Base-by-base conservation (phyloP, 2,113 vertebrate species). In the Periophthalmodon schlosseri region DNA sequence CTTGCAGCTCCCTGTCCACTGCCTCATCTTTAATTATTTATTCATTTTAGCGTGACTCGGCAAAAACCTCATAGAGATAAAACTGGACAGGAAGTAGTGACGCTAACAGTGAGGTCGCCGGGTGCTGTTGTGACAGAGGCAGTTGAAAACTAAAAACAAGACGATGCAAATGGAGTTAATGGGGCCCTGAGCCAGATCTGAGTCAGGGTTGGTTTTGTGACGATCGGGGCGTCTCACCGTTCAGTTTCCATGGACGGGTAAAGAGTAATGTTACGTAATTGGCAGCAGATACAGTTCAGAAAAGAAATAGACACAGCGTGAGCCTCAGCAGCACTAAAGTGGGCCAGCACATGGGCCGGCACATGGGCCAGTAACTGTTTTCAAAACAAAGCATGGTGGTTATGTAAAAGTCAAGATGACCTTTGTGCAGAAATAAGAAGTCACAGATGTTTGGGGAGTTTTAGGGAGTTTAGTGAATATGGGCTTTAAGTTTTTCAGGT, bases 341-440 rank as follows among this genome's bases (percentile, higher is more conserved):
- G 28, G 28, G 28, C 28, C 28, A 28, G 28, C 28, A 18, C 16
- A 58, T 82, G 73, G 84, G 82, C 84, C 75, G 85, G 44, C 73
- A 83, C 84, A 74, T 18, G 72, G 71, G 72, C 61, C 10, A 15
- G 63, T 34, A 24, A 54, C 77, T 86, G 84, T 88, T 89, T 87
- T 86, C 70, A 85, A 82, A 92, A 91, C 85, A 90, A 83, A 84
- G 82, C 73, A 2, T 88, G 86, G 76, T 67, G 66, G 75, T 88
- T 88, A 75, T 73, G 56, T 80, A 86, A 83, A 80, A 87, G 74
- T 75, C 72, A 68, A 74, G 68, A 73, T 76, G 74, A 82, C 76
- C 77, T 68, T 61, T 50, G 70, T 80, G 5, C 36, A 39, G 5
- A 39, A 7, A 36, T 36, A 7, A 39, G 36, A 7, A 39, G 36